Conservation (phyloP, 2,888 invertebrate species). For the Odontocerum albicorne region DNA sequence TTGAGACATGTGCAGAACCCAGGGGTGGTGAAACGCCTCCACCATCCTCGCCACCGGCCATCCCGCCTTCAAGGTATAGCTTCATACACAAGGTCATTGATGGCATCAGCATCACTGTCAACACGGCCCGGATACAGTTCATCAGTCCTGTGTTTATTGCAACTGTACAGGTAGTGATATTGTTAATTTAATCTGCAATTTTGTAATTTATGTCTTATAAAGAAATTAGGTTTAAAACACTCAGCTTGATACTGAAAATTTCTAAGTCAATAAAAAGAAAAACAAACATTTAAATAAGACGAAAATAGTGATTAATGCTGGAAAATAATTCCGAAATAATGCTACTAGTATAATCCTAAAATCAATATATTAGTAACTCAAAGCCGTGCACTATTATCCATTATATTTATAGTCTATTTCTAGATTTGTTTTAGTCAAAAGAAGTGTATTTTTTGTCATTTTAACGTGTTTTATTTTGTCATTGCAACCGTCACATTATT, state of each 20-base stretch:
- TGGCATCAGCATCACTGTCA: constrained; percentile 94
- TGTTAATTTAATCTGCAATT: neutral
- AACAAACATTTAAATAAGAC: neutral
- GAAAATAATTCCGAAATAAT: neutral
- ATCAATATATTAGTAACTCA: constrained; percentile 21
- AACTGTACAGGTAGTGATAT: constrained; percentile 78
- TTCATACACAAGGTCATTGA: constrained; percentile 77
- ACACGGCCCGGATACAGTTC: constrained; percentile 92
- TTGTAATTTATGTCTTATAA: neutral
- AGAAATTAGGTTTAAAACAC: neutral
- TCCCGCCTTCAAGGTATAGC: constrained; percentile 54
- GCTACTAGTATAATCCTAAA: constrained; percentile 1
- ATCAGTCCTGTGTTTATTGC: constrained; percentile 94
- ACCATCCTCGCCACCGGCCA: constrained; percentile 43
- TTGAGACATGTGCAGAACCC: constrained; percentile 90
- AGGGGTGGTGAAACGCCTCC: constrained; percentile 50
- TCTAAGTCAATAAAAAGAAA: neutral
- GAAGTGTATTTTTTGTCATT: too few relatives aligned
- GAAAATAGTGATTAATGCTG: neutral
- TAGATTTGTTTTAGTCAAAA: too few relatives aligned
- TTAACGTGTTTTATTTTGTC: too few relatives aligned
- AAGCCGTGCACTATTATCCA: too few relatives aligned
- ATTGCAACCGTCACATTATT: too few relatives aligned
- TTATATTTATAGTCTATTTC: too few relatives aligned
- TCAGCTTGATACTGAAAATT: neutral